These are phyloP conservation scores for Rhagophthalmus giganteus DNA, from an alignment of 2,888 invertebrate species.

Conservation along the genomic window DNA sequence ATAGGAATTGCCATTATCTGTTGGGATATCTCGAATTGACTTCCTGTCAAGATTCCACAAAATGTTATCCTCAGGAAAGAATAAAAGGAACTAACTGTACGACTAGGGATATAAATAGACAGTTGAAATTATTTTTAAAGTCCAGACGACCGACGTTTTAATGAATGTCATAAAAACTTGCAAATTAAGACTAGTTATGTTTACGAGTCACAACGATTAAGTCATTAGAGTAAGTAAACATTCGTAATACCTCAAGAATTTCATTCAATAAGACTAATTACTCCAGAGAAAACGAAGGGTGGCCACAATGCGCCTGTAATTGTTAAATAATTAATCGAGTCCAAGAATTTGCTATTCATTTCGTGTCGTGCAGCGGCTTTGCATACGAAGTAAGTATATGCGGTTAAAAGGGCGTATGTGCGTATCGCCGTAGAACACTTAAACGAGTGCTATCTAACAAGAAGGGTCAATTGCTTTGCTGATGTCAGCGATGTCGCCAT, in stretches of 20 bases:
- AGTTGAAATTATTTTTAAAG: slow-evolving; percentile 8
- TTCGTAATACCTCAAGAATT: slow-evolving; percentile 5
- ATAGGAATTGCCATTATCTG: slow-evolving; percentile 3
- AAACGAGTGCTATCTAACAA: slow-evolving; percentile 19
- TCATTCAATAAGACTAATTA: slow-evolving; percentile 10
- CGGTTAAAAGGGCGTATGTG: slow-evolving; percentile 16
- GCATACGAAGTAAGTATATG: slow-evolving; percentile 9
- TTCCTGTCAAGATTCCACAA: slow-evolving; percentile 6
- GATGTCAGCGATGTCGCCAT: slow-evolving; percentile 31
- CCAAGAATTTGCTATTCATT: slow-evolving; percentile 8
- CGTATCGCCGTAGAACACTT: slow-evolving; percentile 12
- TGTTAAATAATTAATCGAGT: not conserved
- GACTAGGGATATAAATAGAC: slow-evolving; percentile 6
- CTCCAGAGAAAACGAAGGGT: not conserved
- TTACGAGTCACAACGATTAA: slow-evolving; percentile 13
- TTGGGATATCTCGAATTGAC: slow-evolving; percentile 4
- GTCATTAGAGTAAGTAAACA: slow-evolving; percentile 8
- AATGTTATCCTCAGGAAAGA: not conserved
- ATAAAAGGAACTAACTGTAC: not conserved
- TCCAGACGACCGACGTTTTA: slow-evolving; percentile 8
- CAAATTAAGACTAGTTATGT: slow-evolving; percentile 16
- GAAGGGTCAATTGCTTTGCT: slow-evolving; percentile 32
- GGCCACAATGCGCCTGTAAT: not conserved
- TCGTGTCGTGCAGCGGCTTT: slow-evolving; percentile 6
- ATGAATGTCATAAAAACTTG: slow-evolving; percentile 8